Percentiles rank a stretch among this genome's conserved stretches.
Conservation (phyloP, 2,888 invertebrate genomes). For the Scaptomyza caliginosa region DNA sequence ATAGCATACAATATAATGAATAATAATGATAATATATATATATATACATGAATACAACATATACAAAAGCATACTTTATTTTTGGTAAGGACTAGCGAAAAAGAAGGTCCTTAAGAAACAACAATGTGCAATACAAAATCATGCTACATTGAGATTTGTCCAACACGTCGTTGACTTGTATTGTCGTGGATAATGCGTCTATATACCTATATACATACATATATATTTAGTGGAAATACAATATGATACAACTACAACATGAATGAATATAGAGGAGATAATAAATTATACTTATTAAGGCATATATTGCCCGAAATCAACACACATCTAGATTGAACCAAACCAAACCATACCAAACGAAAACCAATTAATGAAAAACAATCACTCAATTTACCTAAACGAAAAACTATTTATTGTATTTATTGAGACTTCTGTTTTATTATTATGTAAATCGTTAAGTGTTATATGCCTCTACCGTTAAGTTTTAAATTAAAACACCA, state of each 20-base stretch:
- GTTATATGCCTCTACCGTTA: conserved; percentile 79
- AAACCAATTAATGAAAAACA: conserved; percentile 74
- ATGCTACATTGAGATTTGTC: conserved; percentile 78
- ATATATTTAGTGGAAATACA: conserved; percentile 25
- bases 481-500: conserved; percentile 67
- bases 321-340: conserved; percentile 59
- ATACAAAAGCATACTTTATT: conserved; percentile 66
- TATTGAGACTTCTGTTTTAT: conserved; percentile 57
- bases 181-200: conserved; percentile 21
- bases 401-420: conserved; percentile 46
- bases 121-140: conserved; percentile 61
- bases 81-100: conserved; percentile 32
- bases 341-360: too few species aligned
- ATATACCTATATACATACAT: conserved; percentile 4
- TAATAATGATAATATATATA: conserved; percentile 47
- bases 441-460: conserved; percentile 63
- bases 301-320: conserved; percentile 28
- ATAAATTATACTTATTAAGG: conserved; percentile 3
- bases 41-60: conserved; percentile 49
- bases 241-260: conserved; percentile 34
- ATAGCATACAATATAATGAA: conserved; percentile 50
- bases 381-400: conserved; percentile 79
- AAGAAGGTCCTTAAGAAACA: conserved; percentile 18
- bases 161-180: conserved; percentile 59
- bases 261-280: conserved; percentile 17